A percentile compares a stretch with the other conserved stretches of the same genome.
Conservation (phyloP, 2,797 vertebrate genomes). For the Forpus xanthops region DNA sequence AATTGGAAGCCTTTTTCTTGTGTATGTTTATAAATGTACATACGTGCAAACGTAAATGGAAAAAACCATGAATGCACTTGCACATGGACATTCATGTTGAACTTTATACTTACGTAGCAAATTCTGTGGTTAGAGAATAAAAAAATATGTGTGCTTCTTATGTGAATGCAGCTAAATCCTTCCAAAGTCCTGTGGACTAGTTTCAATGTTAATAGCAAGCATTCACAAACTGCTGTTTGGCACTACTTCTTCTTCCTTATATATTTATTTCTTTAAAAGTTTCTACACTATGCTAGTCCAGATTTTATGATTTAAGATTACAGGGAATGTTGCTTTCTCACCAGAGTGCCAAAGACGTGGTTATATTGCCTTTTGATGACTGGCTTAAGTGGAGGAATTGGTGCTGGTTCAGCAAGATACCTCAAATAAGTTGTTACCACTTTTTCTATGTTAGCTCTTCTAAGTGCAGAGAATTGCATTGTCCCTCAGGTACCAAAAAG, state of each 20-base stretch:
- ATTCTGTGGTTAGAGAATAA: neutral
- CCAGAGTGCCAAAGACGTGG: neutral
- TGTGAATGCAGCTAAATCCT: neutral
- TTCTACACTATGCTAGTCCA: neutral
- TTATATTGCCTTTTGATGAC: neutral
- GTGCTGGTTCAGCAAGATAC: neutral
- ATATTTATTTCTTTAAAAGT: neutral
- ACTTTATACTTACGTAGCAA: rapidly evolving
- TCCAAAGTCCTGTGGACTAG: neutral
- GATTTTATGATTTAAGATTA: neutral
- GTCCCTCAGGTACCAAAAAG: neutral
- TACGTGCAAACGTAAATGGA: neutral
- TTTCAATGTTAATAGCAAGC: neutral
- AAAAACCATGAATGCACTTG: neutral
- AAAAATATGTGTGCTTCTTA: neutral
- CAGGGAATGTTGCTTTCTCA: neutral
- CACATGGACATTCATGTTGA: neutral
- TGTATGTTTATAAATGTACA: neutral
- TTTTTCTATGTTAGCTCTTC: neutral
- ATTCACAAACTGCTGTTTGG: neutral
- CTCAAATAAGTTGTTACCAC: neutral
- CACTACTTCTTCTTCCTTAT: neutral
- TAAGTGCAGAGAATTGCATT: neutral
- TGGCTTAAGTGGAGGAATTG: neutral
- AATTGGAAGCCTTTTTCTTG: neutral